A percentile compares a stretch with the other conserved stretches of the same genome.
phyloP scores from a whole-genome alignment of 2,113 vertebrate species.

The Bambusicola thoracicus region DNA sequence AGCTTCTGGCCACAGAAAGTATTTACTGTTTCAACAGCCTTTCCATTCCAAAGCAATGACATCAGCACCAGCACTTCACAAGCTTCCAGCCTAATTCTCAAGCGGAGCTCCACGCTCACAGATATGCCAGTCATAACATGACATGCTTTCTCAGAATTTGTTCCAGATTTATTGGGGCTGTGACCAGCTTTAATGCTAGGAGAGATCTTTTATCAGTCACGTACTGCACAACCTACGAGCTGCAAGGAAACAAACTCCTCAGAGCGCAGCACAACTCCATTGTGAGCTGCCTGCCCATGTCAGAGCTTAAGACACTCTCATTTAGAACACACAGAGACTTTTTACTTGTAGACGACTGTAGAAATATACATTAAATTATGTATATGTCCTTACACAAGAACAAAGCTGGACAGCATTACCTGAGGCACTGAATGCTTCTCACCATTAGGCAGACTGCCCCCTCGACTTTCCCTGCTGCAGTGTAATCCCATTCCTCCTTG shows the following conservation, averaged over 20 bases:
- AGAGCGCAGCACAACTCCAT: not conserved
- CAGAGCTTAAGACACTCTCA: not conserved
- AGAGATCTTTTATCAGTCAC: slow-evolving; percentile 60
- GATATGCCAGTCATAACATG: slow-evolving; percentile 68
- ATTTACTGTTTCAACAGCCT: slow-evolving; percentile 73
- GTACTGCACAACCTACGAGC: slow-evolving; percentile 19
- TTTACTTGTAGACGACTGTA: not conserved
- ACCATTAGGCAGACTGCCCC: not conserved
- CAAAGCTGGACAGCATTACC: not conserved
- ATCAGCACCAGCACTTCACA: slow-evolving; percentile 65
- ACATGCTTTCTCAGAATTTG: slow-evolving; percentile 67
- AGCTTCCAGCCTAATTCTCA: slow-evolving; percentile 60
- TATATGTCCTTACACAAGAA: not conserved
- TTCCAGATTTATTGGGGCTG: slow-evolving; percentile 63
- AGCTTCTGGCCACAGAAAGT: slow-evolving; percentile 72
- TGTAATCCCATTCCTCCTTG: rapidly evolving
- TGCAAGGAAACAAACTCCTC: not conserved
- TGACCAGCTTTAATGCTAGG: slow-evolving; percentile 13
- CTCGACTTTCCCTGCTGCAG: not conserved
- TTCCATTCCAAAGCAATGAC: slow-evolving; percentile 77
- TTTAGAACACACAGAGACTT: not conserved
- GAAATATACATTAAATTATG: not conserved
- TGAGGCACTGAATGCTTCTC: not conserved
- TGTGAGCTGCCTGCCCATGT: not conserved
- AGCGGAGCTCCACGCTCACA: slow-evolving; percentile 50